Evolutionary conservation across 64 coral and sea anemone species (phyloP).

Genomic region (Anthopleura sola): DNA sequence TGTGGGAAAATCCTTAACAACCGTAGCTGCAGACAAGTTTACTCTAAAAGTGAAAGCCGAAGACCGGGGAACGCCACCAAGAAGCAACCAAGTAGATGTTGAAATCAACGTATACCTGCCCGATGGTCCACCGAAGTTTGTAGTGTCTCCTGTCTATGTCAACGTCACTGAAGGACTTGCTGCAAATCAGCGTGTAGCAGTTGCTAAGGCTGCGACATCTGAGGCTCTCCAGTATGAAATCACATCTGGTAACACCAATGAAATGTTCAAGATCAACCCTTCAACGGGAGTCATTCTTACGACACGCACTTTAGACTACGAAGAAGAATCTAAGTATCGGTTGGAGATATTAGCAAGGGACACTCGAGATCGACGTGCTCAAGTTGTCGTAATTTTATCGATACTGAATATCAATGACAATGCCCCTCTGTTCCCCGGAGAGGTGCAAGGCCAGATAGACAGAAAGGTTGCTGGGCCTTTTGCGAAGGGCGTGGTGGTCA

Average conservation of each 20-base stretch:
- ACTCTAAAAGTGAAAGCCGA: slow-evolving; percentile 50
- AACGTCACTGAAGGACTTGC: slow-evolving; percentile 60
- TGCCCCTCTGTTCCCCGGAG: slow-evolving; percentile 53
- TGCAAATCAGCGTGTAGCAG: slow-evolving; percentile 48
- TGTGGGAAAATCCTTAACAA: slow-evolving; percentile 48
- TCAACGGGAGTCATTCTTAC: slow-evolving; percentile 46
- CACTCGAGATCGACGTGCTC: slow-evolving; percentile 60
- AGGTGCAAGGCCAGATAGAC: slow-evolving; percentile 59
- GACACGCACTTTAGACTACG: slow-evolving; percentile 63
- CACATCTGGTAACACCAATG: slow-evolving; percentile 61
- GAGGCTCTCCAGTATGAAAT: slow-evolving; percentile 57
- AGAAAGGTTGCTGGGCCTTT: slow-evolving; percentile 52
- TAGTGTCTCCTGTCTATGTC: slow-evolving; percentile 23
- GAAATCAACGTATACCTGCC: slow-evolving; percentile 60
- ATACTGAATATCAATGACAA: slow-evolving; percentile 75
- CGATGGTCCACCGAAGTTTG: slow-evolving; percentile 80
- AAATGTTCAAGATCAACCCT: slow-evolving; percentile 52
- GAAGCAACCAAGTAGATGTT: slow-evolving; percentile 30
- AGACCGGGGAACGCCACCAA: slow-evolving; percentile 45
- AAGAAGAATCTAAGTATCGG: slow-evolving; percentile 45
- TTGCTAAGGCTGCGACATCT: slow-evolving; percentile 71
- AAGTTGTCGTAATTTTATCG: slow-evolving; percentile 40
- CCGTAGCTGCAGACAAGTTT: slow-evolving; percentile 38
- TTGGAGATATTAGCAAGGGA: slow-evolving; percentile 55
- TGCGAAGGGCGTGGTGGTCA: slow-evolving; percentile 37